Evolutionary conservation across 2,797 vertebrate species (phyloP).

Genomic region (Ataeniobius toweri): DNA sequence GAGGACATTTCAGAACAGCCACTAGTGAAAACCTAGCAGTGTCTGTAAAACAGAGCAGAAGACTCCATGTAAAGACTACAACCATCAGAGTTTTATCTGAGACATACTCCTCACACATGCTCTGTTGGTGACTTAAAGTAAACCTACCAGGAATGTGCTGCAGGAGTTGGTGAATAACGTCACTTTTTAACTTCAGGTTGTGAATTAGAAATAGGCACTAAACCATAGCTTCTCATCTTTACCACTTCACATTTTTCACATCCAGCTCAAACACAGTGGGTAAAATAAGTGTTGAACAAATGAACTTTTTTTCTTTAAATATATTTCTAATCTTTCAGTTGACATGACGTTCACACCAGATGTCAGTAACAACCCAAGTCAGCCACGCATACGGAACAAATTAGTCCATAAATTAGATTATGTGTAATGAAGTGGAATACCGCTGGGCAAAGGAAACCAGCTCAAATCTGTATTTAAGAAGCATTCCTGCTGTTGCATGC

Average conservation of each 20-base stretch:
- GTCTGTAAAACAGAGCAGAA: slow-evolving; percentile 2
- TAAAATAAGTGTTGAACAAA: too few species aligned
- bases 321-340: background rate
- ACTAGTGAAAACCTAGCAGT: slow-evolving; percentile 77
- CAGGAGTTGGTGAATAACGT: slow-evolving; percentile 4
- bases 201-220: slow-evolving; percentile 21
- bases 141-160: slow-evolving; percentile 8
- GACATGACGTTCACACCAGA: background rate
- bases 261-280: slow-evolving; percentile 22
- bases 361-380: background rate
- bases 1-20: slow-evolving; percentile 86
- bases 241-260: slow-evolving; percentile 21
- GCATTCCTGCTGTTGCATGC: too few species aligned
- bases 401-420: too few species aligned
- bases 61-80: slow-evolving; percentile 29
- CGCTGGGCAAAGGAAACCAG: too few species aligned
- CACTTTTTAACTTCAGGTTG: background rate
- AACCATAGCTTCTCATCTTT: slow-evolving; percentile 23
- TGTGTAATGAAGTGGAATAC: too few species aligned
- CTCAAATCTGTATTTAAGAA: too few species aligned
- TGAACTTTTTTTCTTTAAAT: background rate
- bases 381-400: background rate
- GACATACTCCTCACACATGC: background rate
- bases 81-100: slow-evolving; percentile 73
- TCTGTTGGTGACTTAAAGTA: slow-evolving; percentile 1